Base-by-base conservation (phyloP, 2,113 vertebrate species). In the Cavia porcellus region DNA sequence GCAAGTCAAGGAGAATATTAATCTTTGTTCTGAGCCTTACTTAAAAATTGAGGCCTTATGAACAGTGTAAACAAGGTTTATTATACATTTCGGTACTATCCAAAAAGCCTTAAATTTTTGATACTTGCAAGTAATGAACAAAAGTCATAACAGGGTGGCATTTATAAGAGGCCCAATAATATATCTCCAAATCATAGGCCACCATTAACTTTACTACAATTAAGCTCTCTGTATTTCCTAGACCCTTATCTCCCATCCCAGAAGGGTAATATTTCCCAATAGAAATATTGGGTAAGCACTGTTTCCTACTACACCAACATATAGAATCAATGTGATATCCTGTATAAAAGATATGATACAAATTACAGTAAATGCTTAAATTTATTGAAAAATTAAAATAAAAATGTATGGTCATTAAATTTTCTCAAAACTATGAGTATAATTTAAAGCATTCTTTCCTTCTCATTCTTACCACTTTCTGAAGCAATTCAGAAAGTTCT, bases 91-190 rank as follows among this genome's bases (percentile, higher is more conserved):
- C 1, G 19, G 7, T 3, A 62, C 4, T 70, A 70, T 72, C 24
- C 77, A 14, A 47, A 0, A 10, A 68, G 68, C 2, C 3, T 89
- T 89, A 70, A 11, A 61, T 0, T 62, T 22, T 68, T 77, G 20
- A 38, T 13, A 45, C 68, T 68, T 92, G 86, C 45, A 79, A 50
- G 2, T 47, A 77, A 3, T 28, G 3, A 72, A 14, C 32, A 9
- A 1, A 86, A 50, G 32, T 7, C 10, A 38, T 7, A 75, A 8
- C 0, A 35, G 55, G 55, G 2, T 79, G 3, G 3, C 1, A 42
- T 86, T 82, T 82, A 1, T 24, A 64, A 17, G 1, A 25, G 6
- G 0, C 24, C 22, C 45, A 62, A 24, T 47, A n/a, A 45, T 52
- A 80, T 4, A 20, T 2, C 0, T 86, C 3, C 7, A 81, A 89